Evolutionary conservation across 2,113 vertebrate genomes (phyloP).

Genomic region (Pteropus alecto): DNA sequence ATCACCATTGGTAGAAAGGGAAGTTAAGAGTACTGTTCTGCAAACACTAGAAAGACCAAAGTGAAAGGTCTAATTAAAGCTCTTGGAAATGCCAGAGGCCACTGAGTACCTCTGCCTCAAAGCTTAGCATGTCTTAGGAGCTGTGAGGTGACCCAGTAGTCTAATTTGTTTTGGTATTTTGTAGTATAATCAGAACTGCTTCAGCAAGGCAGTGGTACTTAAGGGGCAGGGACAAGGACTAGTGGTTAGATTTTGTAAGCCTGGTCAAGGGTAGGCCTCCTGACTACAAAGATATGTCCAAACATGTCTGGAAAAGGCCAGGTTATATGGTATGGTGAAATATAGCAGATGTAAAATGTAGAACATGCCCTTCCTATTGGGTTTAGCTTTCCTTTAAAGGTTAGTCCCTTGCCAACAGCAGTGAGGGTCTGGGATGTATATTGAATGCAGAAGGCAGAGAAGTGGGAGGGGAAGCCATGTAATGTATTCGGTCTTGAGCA

Average conservation of each 20-base stretch:
- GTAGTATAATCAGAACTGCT: neutral
- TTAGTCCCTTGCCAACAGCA: neutral
- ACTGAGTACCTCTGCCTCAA: neutral
- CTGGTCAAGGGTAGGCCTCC: neutral
- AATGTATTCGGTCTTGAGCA: neutral
- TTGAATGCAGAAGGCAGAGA: neutral
- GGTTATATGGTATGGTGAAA: neutral
- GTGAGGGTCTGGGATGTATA: neutral
- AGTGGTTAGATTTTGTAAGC: neutral
- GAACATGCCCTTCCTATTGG: neutral
- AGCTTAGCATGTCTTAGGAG: neutral
- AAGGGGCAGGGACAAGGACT: neutral
- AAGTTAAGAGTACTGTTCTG: neutral
- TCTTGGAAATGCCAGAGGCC: neutral
- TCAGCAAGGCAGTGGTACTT: neutral
- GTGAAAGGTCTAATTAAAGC: neutral
- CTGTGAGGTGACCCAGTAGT: neutral
- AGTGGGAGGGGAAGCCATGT: neutral
- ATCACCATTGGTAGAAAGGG: neutral
- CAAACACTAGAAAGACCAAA: neutral
- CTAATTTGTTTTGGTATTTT: neutral
- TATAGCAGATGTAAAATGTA: neutral
- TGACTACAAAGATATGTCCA: neutral
- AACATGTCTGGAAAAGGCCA: neutral
- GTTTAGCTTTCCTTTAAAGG: neutral